These are phyloP conservation scores for Lingula anatina DNA, from an alignment of 2,888 invertebrate species.

Conservation along the genomic window DNA sequence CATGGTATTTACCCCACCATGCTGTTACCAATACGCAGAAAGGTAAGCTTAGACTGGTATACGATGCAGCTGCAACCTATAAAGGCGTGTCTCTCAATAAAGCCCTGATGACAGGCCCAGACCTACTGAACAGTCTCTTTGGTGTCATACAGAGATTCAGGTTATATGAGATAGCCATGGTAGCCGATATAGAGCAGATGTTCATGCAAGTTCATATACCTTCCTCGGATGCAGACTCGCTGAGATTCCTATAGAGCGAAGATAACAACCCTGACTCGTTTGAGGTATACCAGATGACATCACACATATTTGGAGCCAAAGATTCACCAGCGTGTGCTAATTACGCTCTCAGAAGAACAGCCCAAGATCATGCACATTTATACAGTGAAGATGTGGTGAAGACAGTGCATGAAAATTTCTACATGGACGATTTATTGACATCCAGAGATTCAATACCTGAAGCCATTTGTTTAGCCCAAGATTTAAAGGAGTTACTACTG, in stretches of 20 bases:
- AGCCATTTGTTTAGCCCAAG: neutral
- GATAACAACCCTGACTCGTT: neutral
- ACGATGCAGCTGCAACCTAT: neutral
- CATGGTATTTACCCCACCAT: slow-evolving; percentile 1
- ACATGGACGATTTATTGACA: neutral
- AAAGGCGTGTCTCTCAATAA: neutral
- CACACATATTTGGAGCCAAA: slow-evolving; percentile 1
- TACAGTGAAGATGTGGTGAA: neutral
- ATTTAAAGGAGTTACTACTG: neutral
- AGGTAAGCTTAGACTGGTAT: neutral
- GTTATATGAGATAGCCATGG: neutral
- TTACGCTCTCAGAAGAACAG: slow-evolving; percentile 1
- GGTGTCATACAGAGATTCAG: neutral
- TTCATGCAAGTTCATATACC: neutral
- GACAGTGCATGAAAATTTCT: neutral
- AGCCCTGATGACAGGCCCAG: neutral
- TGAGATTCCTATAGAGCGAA: neutral
- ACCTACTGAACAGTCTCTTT: neutral
- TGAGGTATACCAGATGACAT: neutral
- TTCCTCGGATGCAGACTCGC: neutral
- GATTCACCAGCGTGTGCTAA: neutral
- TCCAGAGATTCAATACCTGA: neutral
- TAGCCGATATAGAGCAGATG: neutral
- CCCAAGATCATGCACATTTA: neutral
- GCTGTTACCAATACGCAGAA: neutral